Evolutionary conservation across 2,113 vertebrate genomes (phyloP), one percentile per base, ranked within the genome.

Genomic region (Peucedramus taeniatus): DNA sequence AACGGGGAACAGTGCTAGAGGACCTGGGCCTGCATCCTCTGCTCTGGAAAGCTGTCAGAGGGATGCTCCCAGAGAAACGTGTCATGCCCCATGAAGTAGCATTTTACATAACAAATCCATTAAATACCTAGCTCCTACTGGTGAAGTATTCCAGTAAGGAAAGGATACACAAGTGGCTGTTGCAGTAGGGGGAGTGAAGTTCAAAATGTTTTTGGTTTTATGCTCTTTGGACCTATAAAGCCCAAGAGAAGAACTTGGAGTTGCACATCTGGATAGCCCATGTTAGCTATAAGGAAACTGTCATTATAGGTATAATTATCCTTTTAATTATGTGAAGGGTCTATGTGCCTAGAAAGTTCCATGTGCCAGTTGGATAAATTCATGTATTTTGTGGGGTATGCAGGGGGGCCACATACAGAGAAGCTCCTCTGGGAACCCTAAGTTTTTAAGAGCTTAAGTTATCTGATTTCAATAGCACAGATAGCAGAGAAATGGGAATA

Each of bases 81-180:
- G 3, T 23, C 3, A 23, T 27, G 3, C 44, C 20, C 12, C 7
- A 2, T 12, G 31, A 50, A 71, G 15, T 8, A 47, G 27, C 4
- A 0, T 66, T 86, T 79, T 19, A 7, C 4, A 3, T 71, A 42
- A 49, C 11, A 45, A 83, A 75, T 27, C 10, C 3, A 0, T 80
- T 45, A 31, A 90, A 42, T 16, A 59, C 39, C 4, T 0, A 8
- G 13, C 33, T 57, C 9, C 17, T 61, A 2, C 15, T 23, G 9
- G 7, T 24, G 16, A 79, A 56, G 5, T 16, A 11, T n/a, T 39
- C 3, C 37, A 8, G 33, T 5, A 60, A 44, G 31, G 33, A 83
- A 54, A 47, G 13, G n/a, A 30, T 31, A 21, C 5, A 1, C 1
- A 3, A 53, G 56, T 33, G 27, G 54, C 37, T 5, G 0, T 40